These are phyloP conservation scores for Xiphophorus couchianus DNA, from an alignment of 2,113 vertebrate species.

Conservation along the genomic window DNA sequence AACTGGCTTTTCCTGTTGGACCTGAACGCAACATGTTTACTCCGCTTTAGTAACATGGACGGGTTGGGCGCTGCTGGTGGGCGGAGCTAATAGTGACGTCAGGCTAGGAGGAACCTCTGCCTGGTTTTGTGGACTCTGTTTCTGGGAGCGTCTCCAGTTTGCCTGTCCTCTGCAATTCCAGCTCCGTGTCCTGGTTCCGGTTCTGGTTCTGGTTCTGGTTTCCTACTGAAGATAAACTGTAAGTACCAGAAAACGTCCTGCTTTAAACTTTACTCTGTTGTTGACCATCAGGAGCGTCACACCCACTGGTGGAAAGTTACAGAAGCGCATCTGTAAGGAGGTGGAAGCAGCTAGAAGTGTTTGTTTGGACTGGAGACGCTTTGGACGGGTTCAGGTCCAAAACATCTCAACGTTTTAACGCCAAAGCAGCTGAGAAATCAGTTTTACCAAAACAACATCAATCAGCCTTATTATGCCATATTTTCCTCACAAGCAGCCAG, in stretches of 20 bases:
- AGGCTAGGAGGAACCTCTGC: constrained; percentile 21
- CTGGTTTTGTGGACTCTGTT: background rate
- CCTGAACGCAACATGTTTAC: constrained; percentile 19
- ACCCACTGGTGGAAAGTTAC: constrained; percentile 13
- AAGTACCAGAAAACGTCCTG: background rate
- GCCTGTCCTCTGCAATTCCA: background rate
- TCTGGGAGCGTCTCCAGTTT: constrained; percentile 14
- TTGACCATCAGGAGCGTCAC: background rate
- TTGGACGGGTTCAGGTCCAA: background rate
- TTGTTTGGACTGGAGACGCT: background rate
- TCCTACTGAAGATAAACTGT: background rate
- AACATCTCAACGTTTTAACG: background rate
- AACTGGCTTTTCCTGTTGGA: background rate
- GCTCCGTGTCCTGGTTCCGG: background rate
- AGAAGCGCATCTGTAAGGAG: background rate
- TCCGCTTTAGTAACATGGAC: fast-evolving
- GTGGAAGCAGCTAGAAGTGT: background rate
- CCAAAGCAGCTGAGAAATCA: no score
- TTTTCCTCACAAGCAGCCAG: no score
- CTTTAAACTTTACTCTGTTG: background rate
- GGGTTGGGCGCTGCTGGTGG: constrained; percentile 34
- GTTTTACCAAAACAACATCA: no score
- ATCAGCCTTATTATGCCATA: no score
- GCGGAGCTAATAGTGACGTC: constrained; percentile 35
- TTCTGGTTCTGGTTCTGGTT: background rate